Evolutionary conservation across 2,888 invertebrate species (phyloP), one percentile per base, ranked within the genome.

Genomic region (Chloromyia formosa): DNA sequence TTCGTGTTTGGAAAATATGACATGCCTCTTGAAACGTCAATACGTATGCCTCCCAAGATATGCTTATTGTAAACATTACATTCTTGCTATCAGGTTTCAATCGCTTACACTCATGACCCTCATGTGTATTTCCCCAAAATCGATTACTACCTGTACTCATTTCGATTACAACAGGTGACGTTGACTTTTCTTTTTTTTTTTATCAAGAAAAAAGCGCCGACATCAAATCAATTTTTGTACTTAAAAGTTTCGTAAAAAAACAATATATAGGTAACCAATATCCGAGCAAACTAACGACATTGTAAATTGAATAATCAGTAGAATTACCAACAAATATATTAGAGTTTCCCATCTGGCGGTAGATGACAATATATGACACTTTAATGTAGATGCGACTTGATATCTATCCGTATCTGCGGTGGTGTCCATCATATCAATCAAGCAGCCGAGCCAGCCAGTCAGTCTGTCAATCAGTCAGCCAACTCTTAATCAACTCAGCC

Each of bases 121-220:
- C 49, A 49, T 49, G 7, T 35, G 27, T 35, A 49, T 49, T 49
- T 49, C 10, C 49, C 49, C 49, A n/a, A 35, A 69, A 53, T 69
- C 68, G 23, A 54, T 69, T 69, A 69, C 68, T 69, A 69, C 68
- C 54, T 69, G 54, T 69, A 27, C 53, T 3, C 23, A 54, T 69
- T 69, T n/a, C 53, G 53, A 69, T 69, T 69, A 54, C 68, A 49
- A 69, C 68, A 69, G 23, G 68, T 54, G 68, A 69, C 68, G 27
- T 35, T 35, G 27, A 35, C 7, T 35, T 35, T 53, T 16, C 40
- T 9, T 23, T 35, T 22, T 60, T 22, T 40, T 56, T 56, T 56
- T 18, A 64, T 66, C 54, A 54, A 66, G 14, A 20, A 45, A 69
- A 69, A 27, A 68, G 62, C 18, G 62, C 62, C 62, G 62, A 62